Evolutionary conservation across 2,797 vertebrate genomes (phyloP).

Genomic region (Phoeniculus purpureus): DNA sequence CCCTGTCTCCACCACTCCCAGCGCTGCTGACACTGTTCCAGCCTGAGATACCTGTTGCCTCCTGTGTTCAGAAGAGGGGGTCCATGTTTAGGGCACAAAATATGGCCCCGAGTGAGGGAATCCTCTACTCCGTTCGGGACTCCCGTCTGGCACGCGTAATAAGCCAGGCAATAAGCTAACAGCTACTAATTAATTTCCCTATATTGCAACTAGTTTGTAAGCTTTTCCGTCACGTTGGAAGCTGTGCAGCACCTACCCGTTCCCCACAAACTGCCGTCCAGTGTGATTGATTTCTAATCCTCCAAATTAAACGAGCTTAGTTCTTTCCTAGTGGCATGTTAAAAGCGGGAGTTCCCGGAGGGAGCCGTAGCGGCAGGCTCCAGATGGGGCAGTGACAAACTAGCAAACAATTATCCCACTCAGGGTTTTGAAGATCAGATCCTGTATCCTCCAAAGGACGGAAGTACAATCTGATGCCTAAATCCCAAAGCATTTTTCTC

Average conservation of each 20-base stretch:
- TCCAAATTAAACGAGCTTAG: constrained; percentile 40
- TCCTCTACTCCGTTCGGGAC: not conserved
- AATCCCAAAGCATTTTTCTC: constrained; percentile 39
- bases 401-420: constrained; percentile 34
- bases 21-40: not conserved
- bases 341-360: not conserved
- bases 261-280: not conserved
- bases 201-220: not conserved
- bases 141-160: not conserved
- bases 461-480: constrained; percentile 7
- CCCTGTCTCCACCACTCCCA: not conserved
- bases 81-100: not conserved
- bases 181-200: constrained; percentile 3
- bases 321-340: constrained; percentile 10
- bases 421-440: constrained; percentile 23
- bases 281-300: constrained; percentile 33
- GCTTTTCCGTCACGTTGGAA: not conserved
- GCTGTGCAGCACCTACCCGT: not conserved
- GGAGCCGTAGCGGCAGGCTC: constrained; percentile 21
- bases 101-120: not conserved
- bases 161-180: not conserved
- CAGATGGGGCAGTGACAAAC: constrained; percentile 51
- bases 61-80: not conserved
- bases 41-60: not conserved
- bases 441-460: not conserved